Conservation (phyloP, 2,888 invertebrate genomes). For the Gymnocheta viridis region DNA sequence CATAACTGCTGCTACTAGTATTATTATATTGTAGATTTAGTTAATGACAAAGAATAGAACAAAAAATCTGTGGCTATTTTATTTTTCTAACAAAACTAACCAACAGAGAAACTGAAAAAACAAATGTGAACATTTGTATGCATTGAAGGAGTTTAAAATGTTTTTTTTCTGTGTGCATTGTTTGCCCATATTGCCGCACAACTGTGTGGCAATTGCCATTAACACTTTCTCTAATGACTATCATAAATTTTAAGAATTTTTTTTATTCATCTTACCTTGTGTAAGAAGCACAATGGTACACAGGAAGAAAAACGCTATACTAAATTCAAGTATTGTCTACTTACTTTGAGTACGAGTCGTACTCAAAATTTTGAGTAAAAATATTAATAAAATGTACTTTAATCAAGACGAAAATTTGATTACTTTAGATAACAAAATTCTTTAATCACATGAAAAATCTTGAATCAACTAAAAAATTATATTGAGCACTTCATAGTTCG, state of each 20-base stretch:
- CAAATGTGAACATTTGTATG: background rate
- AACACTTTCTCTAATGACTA: conserved; percentile 69
- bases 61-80: background rate
- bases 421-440: too few species aligned
- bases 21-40: background rate
- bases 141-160: conserved; percentile 18
- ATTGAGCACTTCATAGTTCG: too few species aligned
- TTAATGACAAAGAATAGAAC: conserved; percentile 1
- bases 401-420: too few species aligned
- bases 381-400: too few species aligned
- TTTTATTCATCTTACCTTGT: conserved; percentile 11
- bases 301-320: too few species aligned
- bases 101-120: background rate
- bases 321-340: too few species aligned
- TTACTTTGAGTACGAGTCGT: too few species aligned
- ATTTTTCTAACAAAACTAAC: conserved; percentile 8
- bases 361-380: too few species aligned
- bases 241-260: conserved; percentile 63
- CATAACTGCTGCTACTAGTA: too few species aligned
- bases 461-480: too few species aligned
- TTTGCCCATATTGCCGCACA: conserved; percentile 42
- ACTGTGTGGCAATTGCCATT: conserved; percentile 62
- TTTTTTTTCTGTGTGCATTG: background rate
- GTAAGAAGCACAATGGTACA: conserved; percentile 12
- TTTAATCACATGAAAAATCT: too few species aligned